These are phyloP conservation scores for Gonioctena quinquepunctata DNA, from an alignment of 1,140 invertebrate species.

Conservation along the genomic window DNA sequence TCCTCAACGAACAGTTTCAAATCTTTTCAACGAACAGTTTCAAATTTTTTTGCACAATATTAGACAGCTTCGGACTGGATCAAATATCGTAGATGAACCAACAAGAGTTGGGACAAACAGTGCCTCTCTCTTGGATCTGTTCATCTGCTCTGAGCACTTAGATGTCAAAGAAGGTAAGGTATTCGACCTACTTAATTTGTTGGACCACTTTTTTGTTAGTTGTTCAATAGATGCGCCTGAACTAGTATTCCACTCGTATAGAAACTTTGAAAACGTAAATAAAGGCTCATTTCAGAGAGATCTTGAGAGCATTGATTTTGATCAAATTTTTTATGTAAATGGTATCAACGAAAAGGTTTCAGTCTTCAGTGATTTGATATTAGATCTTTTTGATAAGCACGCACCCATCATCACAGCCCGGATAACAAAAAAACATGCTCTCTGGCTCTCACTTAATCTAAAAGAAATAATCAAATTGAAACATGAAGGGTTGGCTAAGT, in stretches of 20 bases:
- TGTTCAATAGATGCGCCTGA: neutral
- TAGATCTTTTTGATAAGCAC: neutral
- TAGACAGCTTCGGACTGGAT: too few species aligned
- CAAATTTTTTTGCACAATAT: too few species aligned
- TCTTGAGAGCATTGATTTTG: neutral
- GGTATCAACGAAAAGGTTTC: neutral
- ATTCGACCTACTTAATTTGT: neutral
- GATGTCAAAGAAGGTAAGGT: neutral
- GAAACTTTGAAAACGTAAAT: too few species aligned
- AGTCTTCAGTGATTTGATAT: neutral
- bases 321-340: neutral
- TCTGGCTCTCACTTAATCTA: constrained; percentile 17
- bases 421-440: constrained; percentile 1
- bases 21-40: neutral
- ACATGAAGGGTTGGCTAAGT: constrained; percentile 11
- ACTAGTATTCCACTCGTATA: neutral
- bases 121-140: neutral
- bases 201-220: neutral
- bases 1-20: neutral
- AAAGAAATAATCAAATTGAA: constrained; percentile 3
- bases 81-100: neutral
- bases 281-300: neutral
- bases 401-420: neutral
- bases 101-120: neutral
- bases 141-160: neutral